A percentile compares a stretch with the other conserved stretches of the same genome.
Conservation (phyloP, 2,888 invertebrate species). For the Nowickia ferox region DNA sequence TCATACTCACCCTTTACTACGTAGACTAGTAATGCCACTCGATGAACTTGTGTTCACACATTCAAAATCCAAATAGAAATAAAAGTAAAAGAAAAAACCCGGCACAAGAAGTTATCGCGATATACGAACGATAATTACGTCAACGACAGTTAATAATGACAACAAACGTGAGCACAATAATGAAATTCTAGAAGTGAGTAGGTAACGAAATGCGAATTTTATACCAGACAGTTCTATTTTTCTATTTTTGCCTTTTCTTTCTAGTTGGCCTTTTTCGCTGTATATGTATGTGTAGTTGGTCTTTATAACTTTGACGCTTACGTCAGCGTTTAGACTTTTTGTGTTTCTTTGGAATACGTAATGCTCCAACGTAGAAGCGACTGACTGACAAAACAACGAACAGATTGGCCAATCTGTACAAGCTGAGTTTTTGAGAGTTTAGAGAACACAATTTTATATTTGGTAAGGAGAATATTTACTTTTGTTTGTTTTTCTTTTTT, state of each 20-base stretch:
- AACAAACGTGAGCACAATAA: constrained; percentile 36
- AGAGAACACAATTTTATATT: not conserved
- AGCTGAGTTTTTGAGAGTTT: constrained; percentile 23
- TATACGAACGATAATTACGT: constrained; percentile 38
- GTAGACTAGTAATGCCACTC: constrained; percentile 82
- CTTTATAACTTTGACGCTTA: constrained; percentile 45
- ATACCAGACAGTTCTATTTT: constrained; percentile 38
- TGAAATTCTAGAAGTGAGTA: constrained; percentile 43
- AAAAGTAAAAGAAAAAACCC: constrained; percentile 31
- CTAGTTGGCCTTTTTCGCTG: not conserved
- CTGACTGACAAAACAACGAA: constrained; percentile 39
- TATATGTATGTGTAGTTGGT: not conserved
- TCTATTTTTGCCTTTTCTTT: constrained; percentile 35
- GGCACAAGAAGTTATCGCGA: constrained; percentile 28
- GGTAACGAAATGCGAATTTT: constrained; percentile 48
- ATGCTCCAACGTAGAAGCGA: constrained; percentile 14
- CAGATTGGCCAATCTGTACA: constrained; percentile 26
- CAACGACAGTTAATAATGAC: constrained; percentile 51
- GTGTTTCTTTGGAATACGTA: constrained; percentile 5
- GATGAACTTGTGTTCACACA: constrained; percentile 77
- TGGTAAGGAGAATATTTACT: not conserved
- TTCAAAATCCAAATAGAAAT: constrained; percentile 74
- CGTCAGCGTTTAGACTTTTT: constrained; percentile 45
- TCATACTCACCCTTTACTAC: constrained; percentile 81
- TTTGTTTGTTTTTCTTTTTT: constrained; percentile 1